phyloP scores from a whole-genome alignment of 2,113 vertebrate species.

The Melanotaenia duboulayi region DNA sequence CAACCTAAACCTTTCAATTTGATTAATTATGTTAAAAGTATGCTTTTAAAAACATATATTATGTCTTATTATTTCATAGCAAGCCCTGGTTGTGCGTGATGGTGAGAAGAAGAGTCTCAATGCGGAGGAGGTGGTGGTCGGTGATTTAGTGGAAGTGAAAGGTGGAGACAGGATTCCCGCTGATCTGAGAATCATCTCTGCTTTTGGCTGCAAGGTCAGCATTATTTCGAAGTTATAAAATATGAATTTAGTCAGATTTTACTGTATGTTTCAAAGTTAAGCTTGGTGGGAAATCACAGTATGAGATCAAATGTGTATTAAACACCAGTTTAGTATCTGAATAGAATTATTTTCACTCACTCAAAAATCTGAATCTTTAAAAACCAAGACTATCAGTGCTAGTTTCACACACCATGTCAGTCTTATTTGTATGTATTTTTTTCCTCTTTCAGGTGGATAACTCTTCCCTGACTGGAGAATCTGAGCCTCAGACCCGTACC shows the following conservation, averaged over 20 bases:
- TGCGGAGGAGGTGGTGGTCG: conserved; percentile 91
- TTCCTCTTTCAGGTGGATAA: conserved; percentile 89
- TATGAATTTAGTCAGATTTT: not conserved
- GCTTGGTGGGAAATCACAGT: no score
- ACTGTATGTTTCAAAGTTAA: no score
- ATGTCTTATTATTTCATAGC: conserved; percentile 74
- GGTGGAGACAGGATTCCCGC: conserved; percentile 97
- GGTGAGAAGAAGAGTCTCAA: conserved; percentile 94
- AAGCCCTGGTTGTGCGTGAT: conserved; percentile 95
- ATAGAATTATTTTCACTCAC: no score
- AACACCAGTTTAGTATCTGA: no score
- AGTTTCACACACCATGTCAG: not conserved
- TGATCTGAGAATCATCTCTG: conserved; percentile 91
- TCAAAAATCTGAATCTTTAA: no score
- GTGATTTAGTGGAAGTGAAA: conserved; percentile 96
- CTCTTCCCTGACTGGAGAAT: conserved; percentile 96
- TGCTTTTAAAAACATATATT: no score
- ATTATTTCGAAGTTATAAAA: not conserved
- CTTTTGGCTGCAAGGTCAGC: conserved; percentile 93
- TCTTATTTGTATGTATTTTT: not conserved
- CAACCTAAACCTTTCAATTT: not conserved
- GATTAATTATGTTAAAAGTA: not conserved
- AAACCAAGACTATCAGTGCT: no score
- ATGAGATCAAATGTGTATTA: no score
- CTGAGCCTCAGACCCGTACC: conserved; percentile 93